Conservation (phyloP, 2,113 vertebrate genomes). For the Notiomystis cincta region DNA sequence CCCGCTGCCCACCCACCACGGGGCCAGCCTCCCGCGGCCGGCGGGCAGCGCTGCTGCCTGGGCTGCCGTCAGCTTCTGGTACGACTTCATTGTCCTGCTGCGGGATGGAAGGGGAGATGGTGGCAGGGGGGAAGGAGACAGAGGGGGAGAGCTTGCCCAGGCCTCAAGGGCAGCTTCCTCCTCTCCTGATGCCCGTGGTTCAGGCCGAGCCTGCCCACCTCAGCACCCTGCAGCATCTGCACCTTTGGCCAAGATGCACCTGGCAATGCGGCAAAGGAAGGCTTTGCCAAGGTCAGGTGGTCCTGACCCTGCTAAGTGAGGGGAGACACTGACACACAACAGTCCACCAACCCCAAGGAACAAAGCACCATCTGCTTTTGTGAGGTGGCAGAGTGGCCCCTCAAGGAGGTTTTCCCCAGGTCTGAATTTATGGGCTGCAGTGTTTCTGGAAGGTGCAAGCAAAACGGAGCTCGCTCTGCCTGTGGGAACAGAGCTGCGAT, state of each 20-base stretch:
- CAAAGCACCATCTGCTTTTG: background rate
- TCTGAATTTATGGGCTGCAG: background rate
- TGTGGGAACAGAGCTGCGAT: background rate
- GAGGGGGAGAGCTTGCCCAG: background rate
- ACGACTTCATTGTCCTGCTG: slow-evolving; percentile 25
- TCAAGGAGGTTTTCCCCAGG: background rate
- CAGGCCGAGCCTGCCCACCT: background rate
- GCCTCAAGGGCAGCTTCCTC: background rate
- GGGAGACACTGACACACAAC: fast-evolving
- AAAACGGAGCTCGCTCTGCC: background rate
- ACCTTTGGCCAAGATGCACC: fast-evolving
- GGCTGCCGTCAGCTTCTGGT: background rate
- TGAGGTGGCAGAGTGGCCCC: background rate
- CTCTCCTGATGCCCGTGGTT: fast-evolving
- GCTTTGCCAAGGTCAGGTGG: background rate
- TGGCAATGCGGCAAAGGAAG: background rate
- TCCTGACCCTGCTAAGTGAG: background rate
- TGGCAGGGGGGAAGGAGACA: background rate
- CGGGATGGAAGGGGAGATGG: background rate
- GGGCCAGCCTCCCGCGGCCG: background rate
- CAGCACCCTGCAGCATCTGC: background rate
- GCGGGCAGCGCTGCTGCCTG: fast-evolving
- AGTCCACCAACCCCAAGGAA: background rate
- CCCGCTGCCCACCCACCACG: slow-evolving; percentile 8
- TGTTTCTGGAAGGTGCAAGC: background rate